phyloP scores from a whole-genome alignment of 2,113 vertebrate species.

The Amazona guildingii region DNA sequence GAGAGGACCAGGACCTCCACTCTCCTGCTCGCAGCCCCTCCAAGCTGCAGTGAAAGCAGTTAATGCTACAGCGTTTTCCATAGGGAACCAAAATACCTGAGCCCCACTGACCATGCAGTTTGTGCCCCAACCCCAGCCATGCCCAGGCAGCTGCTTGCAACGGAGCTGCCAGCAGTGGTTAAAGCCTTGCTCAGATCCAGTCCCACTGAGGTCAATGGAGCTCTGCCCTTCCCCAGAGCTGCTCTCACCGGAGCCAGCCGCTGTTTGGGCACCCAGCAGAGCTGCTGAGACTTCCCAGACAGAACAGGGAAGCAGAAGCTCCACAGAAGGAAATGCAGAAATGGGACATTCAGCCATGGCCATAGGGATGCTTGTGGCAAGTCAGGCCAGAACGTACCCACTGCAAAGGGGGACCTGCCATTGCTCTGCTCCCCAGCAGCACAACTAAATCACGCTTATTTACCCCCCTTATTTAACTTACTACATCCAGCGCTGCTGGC shows the following conservation, averaged over 20 bases:
- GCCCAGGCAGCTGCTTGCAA: not conserved
- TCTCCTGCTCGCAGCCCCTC: not conserved
- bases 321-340: not conserved
- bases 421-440: not conserved
- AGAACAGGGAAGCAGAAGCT: not conserved
- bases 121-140: not conserved
- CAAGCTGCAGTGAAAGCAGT: accelerated
- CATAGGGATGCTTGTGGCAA: not conserved
- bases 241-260: not conserved
- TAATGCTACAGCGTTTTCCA: not conserved
- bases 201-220: accelerated
- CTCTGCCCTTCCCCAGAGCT: not conserved
- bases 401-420: not conserved
- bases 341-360: not conserved
- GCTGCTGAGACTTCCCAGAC: not conserved
- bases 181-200: not conserved
- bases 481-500: not conserved
- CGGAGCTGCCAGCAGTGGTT: not conserved
- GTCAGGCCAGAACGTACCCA: not conserved
- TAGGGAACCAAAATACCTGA: accelerated
- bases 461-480: not conserved
- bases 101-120: no score
- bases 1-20: not conserved
- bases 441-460: not conserved
- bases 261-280: no score